Conservation (phyloP, 1,140 invertebrate genomes). For the Acromyrmex heyeri region DNA sequence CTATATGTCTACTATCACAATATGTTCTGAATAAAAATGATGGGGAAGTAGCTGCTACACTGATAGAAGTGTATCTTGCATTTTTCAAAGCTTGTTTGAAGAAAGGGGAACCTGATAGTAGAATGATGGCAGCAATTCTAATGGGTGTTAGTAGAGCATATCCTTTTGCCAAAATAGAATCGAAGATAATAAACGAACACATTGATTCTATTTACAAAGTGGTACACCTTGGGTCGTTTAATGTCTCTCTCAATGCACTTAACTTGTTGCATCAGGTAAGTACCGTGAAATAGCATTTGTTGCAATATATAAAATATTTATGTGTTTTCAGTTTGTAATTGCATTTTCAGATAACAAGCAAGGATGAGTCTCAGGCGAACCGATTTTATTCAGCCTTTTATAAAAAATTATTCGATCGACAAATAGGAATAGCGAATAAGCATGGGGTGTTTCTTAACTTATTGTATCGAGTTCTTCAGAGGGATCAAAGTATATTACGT, state of each 20-base stretch:
- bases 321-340: slow-evolving; percentile 26
- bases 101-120: slow-evolving; percentile 96
- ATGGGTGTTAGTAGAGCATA: slow-evolving; percentile 96
- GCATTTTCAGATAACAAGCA: slow-evolving; percentile 83
- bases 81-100: slow-evolving; percentile 98
- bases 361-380: slow-evolving; percentile 78
- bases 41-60: slow-evolving; percentile 91
- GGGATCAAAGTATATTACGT: slow-evolving; percentile 91
- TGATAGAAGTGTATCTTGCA: slow-evolving; percentile 97
- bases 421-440: slow-evolving; percentile 91
- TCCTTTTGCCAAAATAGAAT: slow-evolving; percentile 90
- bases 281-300: slow-evolving; percentile 8
- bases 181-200: slow-evolving; percentile 89
- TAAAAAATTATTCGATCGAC: slow-evolving; percentile 93
- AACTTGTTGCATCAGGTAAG: slow-evolving; percentile 94
- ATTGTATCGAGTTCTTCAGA: slow-evolving; percentile 93
- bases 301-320: slow-evolving; percentile 43
- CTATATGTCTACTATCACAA: slow-evolving; percentile 96
- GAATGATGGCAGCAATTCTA: slow-evolving; percentile 96
- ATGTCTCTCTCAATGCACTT: slow-evolving; percentile 95
- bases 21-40: slow-evolving; percentile 92
- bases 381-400: slow-evolving; percentile 97
- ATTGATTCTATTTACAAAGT: slow-evolving; percentile 95
- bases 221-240: slow-evolving; percentile 94
- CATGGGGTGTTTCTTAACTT: slow-evolving; percentile 95